A percentile compares a stretch with the other conserved stretches of the same genome.
Evolutionary conservation across 2,888 invertebrate genomes (phyloP).

Genomic region (Periphyllus acericola): DNA sequence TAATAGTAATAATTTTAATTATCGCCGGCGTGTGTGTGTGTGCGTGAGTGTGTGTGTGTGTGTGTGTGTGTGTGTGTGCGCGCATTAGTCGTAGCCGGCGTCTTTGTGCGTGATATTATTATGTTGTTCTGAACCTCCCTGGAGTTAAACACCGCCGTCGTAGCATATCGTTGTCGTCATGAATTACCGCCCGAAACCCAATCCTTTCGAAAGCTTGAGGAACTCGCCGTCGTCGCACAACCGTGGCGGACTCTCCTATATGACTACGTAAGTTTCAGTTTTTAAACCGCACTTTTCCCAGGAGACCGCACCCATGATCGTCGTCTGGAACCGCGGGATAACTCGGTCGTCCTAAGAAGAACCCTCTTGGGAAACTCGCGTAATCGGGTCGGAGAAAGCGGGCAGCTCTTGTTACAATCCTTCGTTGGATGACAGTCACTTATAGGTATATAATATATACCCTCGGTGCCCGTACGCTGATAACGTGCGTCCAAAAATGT

Average conservation of each 20-base stretch:
- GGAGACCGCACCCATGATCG: conserved; percentile 16
- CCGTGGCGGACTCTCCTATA: conserved; percentile 52
- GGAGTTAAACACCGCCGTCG: background rate
- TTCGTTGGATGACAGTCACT: background rate
- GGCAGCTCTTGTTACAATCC: background rate
- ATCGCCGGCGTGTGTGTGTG: background rate
- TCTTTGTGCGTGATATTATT: background rate
- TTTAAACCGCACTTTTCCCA: background rate
- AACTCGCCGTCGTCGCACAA: conserved; percentile 53
- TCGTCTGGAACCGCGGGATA: background rate
- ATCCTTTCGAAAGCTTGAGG: conserved; percentile 55
- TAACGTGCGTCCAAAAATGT: background rate
- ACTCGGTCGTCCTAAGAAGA: background rate
- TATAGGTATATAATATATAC: too few relatives aligned
- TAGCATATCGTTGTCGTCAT: background rate
- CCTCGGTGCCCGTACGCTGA: background rate
- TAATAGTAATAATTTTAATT: background rate
- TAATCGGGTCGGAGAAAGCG: conserved; percentile 60
- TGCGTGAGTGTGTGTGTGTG: too few relatives aligned
- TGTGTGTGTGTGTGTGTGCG: background rate
- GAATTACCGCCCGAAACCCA: conserved; percentile 57
- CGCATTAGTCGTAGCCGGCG: background rate
- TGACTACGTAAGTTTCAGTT: conserved; percentile 28
- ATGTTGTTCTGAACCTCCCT: background rate
- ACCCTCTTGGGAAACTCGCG: background rate